Percentiles rank a stretch among this genome's conserved stretches.
Conservation (phyloP, 2,113 vertebrate genomes). For the Agelaius tricolor region DNA sequence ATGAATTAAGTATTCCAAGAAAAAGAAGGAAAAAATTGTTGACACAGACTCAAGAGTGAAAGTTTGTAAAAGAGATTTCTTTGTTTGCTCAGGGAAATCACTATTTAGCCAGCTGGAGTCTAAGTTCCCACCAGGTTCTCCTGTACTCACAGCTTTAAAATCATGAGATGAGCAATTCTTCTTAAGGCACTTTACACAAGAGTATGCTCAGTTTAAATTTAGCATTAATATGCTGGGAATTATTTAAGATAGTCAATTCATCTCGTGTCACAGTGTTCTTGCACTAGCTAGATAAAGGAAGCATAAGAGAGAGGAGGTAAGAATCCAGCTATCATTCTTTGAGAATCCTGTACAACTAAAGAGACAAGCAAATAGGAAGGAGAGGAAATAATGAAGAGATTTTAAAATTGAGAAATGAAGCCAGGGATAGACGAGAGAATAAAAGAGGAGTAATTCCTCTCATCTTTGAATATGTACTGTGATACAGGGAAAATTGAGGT, state of each 20-base stretch:
- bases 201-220: background rate
- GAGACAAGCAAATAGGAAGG: background rate
- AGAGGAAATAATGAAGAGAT: background rate
- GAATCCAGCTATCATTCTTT: background rate
- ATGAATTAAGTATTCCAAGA: background rate
- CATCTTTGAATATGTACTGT: background rate
- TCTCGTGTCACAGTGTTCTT: background rate
- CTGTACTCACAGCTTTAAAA: background rate
- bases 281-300: background rate
- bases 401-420: background rate
- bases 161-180: background rate
- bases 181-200: background rate
- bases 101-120: background rate
- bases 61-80: background rate
- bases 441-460: background rate
- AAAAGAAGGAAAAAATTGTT: background rate
- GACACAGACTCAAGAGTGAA: background rate
- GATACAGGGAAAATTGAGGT: background rate
- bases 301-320: background rate
- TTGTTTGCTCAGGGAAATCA: background rate
- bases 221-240: background rate
- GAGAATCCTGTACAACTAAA: background rate
- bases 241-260: background rate
- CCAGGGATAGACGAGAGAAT: background rate
- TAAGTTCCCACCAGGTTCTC: background rate